Base-by-base conservation (phyloP, 2,797 vertebrate species). In the Masticophis lateralis region DNA sequence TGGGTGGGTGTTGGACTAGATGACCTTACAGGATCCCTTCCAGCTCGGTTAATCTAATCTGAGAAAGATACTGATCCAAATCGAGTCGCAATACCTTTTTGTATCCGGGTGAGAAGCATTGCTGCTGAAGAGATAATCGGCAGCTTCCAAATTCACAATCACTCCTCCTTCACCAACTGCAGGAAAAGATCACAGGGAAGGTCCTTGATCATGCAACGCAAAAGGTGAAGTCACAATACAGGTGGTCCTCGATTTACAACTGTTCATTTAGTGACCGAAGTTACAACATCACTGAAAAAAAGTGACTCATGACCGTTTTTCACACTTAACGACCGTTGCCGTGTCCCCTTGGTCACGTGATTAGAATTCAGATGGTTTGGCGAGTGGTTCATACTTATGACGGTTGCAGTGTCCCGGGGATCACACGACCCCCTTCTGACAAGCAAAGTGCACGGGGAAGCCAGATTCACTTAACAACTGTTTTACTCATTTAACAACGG, bases 91-190 rank as follows among this genome's bases (percentile, higher is more conserved):
- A 2, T 96, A 99, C 99, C 98, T 98, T 95, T 95, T 91, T 3
- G 99, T 99, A 96, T 99, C 99, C 0, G 97, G 98, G 95, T 98
- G 98, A 2, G 98, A 86, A 0, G 99, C 98, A 5, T 99, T 98
- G 0, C 98, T 97, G 96, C 99, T 99, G 97, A 99, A 99, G 86
- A 99, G 96, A 94, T 98, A 99, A 51, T 99, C 98, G 0, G 99
- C 99, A 0, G 96, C 96, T 86, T 37, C 95, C 95, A 96, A 96
- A 66, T 94, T 94, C 18, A 97, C 83, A 1, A 98, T 61, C 0
- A 16, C 90, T 1, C 99, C 99, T 0, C 98, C 98, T 22, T 99
- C 97, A 0, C 96, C 96, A 5, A 89, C 99, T 99, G 96, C 0
- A 94, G 88, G 86, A 61, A 69, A 91, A 93, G 92, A 1, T 0